A percentile compares a stretch with the other conserved stretches of the same genome.
Conservation (phyloP, 2,113 vertebrate species). For the Theristicus caerulescens region DNA sequence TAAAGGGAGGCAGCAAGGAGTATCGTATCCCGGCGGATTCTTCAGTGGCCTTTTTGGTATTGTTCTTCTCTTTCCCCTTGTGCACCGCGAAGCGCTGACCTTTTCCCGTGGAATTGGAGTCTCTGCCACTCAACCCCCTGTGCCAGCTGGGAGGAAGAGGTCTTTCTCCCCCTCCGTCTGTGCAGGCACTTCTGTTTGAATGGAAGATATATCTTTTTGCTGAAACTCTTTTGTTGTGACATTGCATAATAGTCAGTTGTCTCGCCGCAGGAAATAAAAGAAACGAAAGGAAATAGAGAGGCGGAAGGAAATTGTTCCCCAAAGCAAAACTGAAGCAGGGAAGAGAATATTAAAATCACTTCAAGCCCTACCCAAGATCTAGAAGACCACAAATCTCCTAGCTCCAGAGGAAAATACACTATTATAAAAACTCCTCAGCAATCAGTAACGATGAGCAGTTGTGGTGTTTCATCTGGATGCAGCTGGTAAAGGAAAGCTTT, state of each 20-base stretch:
- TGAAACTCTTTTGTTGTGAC: constrained; percentile 60
- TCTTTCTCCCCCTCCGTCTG: background rate
- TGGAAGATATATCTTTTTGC: constrained; percentile 35
- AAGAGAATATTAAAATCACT: constrained; percentile 7
- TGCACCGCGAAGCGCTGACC: constrained; percentile 28
- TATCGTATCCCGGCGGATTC: constrained; percentile 18
- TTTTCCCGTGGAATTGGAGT: constrained; percentile 53
- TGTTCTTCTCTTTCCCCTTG: constrained; percentile 30
- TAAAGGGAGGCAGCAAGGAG: constrained; percentile 46
- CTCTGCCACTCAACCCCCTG: background rate
- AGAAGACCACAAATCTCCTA: constrained; percentile 29
- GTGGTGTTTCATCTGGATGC: background rate
- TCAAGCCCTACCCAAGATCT: background rate
- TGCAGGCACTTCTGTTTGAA: constrained; percentile 16
- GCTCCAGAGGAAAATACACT: constrained; percentile 31
- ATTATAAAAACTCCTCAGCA: background rate
- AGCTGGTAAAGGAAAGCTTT: constrained; percentile 45
- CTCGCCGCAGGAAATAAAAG: constrained; percentile 51
- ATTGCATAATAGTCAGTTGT: constrained; percentile 53
- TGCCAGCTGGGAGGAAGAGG: constrained; percentile 59
- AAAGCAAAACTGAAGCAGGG: constrained; percentile 11
- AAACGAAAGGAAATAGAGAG: constrained; percentile 23
- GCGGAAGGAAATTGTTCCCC: constrained; percentile 45
- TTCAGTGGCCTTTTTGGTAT: constrained; percentile 28
- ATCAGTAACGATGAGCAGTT: background rate